A percentile compares a stretch with the other conserved stretches of the same genome.
These are phyloP conservation scores for Sphaerophoria rueppellii DNA, from an alignment of 2,888 invertebrate genomes.

Conservation along the genomic window DNA sequence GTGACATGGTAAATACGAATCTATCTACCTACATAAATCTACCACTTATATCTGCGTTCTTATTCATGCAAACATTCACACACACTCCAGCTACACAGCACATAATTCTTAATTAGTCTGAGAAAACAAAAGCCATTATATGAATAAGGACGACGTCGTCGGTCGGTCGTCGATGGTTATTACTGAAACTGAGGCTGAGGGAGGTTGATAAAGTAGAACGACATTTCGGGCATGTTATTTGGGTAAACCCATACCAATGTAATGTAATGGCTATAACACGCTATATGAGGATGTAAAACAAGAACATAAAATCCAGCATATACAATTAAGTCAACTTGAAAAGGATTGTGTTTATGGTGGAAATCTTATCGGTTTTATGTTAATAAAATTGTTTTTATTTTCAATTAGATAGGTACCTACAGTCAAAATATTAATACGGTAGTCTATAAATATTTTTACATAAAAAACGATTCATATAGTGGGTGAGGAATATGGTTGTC, in stretches of 20 bases:
- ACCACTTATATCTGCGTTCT: neutral
- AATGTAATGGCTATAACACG: conserved; percentile 19
- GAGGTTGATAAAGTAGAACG: conserved; percentile 32
- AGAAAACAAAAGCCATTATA: conserved; percentile 34
- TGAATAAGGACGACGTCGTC: conserved; percentile 19
- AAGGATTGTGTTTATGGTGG: conserved; percentile 22
- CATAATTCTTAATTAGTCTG: conserved; percentile 50
- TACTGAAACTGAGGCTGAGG: neutral
- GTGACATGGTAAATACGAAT: conserved; percentile 22
- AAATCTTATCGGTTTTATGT: conserved; percentile 24
- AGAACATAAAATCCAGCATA: conserved; percentile 17
- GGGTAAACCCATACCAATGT: neutral
- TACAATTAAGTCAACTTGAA: conserved; percentile 13
- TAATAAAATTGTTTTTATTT: conserved; percentile 22
- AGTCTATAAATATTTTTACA: conserved; percentile 7
- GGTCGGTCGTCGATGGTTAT: neutral
- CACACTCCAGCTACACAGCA: neutral
- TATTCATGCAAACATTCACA: neutral
- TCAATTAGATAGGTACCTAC: conserved; percentile 2
- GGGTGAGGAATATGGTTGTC: too few species aligned
- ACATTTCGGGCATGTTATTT: conserved; percentile 22
- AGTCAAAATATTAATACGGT: neutral
- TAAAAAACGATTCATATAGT: too few species aligned
- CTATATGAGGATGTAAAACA: conserved; percentile 35
- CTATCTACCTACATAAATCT: neutral